phyloP scores from a whole-genome alignment of 2,113 vertebrate species.

The Propithecus coquereli region DNA sequence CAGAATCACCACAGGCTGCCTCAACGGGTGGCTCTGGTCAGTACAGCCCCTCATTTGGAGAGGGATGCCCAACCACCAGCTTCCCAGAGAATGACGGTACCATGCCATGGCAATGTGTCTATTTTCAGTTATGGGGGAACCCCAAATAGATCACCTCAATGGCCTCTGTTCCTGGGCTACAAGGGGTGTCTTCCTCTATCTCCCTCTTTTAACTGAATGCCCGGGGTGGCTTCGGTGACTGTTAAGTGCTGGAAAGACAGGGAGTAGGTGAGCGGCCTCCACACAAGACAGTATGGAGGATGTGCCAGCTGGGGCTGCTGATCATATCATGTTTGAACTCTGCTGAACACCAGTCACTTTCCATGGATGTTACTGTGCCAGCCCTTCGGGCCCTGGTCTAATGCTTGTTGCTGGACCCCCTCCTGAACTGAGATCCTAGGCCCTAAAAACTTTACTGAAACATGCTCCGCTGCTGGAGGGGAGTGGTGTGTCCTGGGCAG shows the following conservation, averaged over 20 bases:
- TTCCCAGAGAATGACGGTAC: not conserved
- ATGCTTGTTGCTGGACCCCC: not conserved
- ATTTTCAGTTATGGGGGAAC: not conserved
- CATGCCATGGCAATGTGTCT: not conserved
- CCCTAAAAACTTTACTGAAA: not conserved
- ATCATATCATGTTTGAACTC: not conserved
- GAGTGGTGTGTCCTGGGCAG: not conserved
- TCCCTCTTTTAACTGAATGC: not conserved
- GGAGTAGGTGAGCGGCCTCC: no score
- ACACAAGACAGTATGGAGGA: not conserved
- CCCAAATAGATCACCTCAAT: not conserved
- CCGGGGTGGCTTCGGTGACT: not conserved
- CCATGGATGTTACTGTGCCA: not conserved
- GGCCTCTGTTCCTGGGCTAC: not conserved
- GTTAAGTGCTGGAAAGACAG: not conserved
- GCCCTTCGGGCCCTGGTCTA: not conserved
- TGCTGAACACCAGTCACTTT: not conserved
- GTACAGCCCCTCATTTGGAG: not conserved
- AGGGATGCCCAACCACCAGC: not conserved
- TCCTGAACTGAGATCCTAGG: not conserved
- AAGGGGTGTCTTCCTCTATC: not conserved
- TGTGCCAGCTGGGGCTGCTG: accelerated
- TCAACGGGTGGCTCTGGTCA: not conserved
- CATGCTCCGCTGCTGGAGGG: not conserved
- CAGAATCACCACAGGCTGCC: not conserved